Percentiles rank a stretch among this genome's conserved stretches.
Conservation (phyloP, 2,113 vertebrate species). For the Alligator sinensis region DNA sequence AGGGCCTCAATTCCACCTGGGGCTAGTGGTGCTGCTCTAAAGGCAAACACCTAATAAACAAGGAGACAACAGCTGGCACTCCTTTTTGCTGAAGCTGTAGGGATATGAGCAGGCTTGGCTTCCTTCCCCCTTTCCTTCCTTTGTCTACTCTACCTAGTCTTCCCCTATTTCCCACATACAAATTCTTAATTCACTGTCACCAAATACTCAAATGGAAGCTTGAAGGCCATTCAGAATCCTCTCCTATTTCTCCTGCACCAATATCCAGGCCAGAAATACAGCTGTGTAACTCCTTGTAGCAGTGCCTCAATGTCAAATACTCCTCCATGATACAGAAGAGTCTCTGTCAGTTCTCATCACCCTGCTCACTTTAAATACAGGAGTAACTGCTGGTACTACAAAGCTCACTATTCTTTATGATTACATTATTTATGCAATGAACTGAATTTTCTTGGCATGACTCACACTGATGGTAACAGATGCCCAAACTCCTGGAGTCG, state of each 20-base stretch:
- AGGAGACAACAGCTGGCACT: rapidly evolving
- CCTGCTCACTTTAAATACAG: neutral
- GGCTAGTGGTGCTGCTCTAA: neutral
- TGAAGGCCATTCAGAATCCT: neutral
- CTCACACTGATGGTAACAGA: neutral
- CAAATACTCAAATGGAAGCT: neutral
- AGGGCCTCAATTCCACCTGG: neutral
- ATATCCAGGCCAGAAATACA: neutral
- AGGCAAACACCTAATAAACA: neutral
- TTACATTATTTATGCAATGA: neutral
- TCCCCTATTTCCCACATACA: neutral
- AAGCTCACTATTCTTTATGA: neutral
- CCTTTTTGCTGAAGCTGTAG: neutral
- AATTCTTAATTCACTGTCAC: neutral
- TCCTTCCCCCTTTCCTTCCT: neutral
- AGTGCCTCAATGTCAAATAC: neutral
- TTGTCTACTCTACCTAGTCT: neutral
- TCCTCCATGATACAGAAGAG: neutral
- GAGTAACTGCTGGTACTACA: neutral
- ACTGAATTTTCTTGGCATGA: neutral
- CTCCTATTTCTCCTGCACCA: neutral
- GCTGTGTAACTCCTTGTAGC: neutral
- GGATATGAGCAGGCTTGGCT: neutral
- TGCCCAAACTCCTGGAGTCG: neutral
- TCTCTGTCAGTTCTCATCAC: neutral